Evolutionary conservation across 2,797 vertebrate genomes (phyloP).

Genomic region (Hippocampus kuda): DNA sequence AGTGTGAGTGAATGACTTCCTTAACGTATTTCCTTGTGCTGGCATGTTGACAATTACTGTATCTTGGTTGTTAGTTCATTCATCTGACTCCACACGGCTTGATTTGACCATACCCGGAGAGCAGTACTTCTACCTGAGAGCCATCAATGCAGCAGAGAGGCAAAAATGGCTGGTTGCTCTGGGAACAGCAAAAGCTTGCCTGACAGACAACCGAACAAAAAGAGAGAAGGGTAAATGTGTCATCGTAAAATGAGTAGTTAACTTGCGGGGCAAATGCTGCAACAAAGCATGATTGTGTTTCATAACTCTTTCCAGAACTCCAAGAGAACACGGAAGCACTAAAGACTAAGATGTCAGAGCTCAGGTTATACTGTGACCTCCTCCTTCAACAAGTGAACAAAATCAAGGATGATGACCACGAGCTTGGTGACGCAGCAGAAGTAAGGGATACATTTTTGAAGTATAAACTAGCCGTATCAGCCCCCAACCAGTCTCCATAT

Average conservation of each 20-base stretch:
- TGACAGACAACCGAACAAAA: conserved; percentile 91
- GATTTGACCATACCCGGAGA: conserved; percentile 96
- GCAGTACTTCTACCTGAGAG: conserved; percentile 95
- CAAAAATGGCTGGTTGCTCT: conserved; percentile 96
- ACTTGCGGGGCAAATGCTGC: not conserved
- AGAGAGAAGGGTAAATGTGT: conserved; percentile 84
- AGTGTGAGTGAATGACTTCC: not conserved
- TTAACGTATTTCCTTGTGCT: not conserved
- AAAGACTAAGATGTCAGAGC: conserved; percentile 97
- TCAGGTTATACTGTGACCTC: conserved; percentile 96
- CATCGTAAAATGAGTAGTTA: not conserved
- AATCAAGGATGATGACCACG: conserved; percentile 75
- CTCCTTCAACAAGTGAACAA: conserved; percentile 95
- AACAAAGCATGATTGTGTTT: not conserved
- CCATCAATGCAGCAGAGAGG: conserved; percentile 90
- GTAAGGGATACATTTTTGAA: conserved; percentile 48
- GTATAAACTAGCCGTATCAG: conserved; percentile 23
- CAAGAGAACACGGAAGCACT: conserved; percentile 91
- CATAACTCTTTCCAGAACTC: conserved; percentile 69
- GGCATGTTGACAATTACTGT: not conserved
- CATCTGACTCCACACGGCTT: conserved; percentile 87
- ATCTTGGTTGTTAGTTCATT: conserved; percentile 71
- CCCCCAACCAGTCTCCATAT: too few species aligned
- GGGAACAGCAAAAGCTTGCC: conserved; percentile 93
- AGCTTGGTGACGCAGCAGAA: conserved; percentile 42